A percentile compares a stretch with the other conserved stretches of the same genome.
phyloP scores from a whole-genome alignment of 2,888 invertebrate species.

The Epiblema foenella region DNA sequence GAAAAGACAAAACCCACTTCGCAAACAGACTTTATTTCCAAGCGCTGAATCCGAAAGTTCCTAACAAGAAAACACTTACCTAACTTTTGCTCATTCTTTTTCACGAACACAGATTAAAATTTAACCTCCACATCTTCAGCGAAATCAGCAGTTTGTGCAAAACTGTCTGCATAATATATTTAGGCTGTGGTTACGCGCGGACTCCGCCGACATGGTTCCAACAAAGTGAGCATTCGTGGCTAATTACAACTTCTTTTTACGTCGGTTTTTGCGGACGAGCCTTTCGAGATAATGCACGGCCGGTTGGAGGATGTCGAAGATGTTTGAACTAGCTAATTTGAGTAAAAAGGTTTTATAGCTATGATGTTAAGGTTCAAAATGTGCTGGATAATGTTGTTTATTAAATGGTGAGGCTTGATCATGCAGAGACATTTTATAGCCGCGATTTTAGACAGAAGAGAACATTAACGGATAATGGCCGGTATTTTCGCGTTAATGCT shows the following conservation, averaged over 20 bases:
- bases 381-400: background rate
- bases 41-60: conserved; percentile 56
- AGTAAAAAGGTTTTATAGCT: background rate
- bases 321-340: background rate
- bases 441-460: too few species aligned
- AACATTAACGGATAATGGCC: too few species aligned
- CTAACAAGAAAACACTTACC: conserved; percentile 52
- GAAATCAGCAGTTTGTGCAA: background rate
- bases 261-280: conserved; percentile 51
- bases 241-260: conserved; percentile 65
- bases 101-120: background rate
- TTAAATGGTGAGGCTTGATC: background rate
- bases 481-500: too few species aligned
- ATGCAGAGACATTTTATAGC: too few species aligned
- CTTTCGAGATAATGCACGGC: background rate
- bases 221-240: conserved; percentile 54
- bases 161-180: background rate
- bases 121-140: background rate
- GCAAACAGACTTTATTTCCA: conserved; percentile 48
- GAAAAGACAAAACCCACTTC: conserved; percentile 26
- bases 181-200: conserved; percentile 27
- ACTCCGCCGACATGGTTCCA: conserved; percentile 46
- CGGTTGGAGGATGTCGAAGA: background rate
- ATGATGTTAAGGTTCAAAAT: too few species aligned
- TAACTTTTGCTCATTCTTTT: conserved; percentile 40